Evolutionary conservation across 2,797 vertebrate genomes (phyloP), one percentile per base, ranked within the genome.

Genomic region (Anabacerthia variegaticeps): DNA sequence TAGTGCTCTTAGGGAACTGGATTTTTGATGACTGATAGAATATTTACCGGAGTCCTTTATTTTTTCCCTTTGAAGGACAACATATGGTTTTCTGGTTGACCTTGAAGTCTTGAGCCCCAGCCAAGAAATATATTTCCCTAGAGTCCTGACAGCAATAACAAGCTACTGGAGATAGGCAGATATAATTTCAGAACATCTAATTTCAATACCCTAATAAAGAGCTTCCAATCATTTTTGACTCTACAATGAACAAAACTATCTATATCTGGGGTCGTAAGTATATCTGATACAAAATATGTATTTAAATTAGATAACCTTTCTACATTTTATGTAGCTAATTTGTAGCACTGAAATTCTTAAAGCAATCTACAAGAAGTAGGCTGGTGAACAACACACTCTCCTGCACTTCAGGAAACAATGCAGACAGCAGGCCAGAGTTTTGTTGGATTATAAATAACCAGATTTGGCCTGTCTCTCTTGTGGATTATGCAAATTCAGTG

Each of bases 391-490:
- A 28, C 48, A 55, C 3, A 13, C 13, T 54, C 12, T 46, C 24
- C 49, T 46, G 61, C n/a, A 43, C 32, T 58, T 75, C 2, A n/a
- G 83, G 58, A 86, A 92, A 73, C 48, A 80, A 22, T 6, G n/a
- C 39, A 79, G 51, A 79, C 19, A 87, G 44, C 0, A 7, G 12
- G 37, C 19, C 48, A 26, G 28, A 72, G 11, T 85, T 85, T 56
- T 84, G 24, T 55, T 76, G 55, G 56, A 74, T 96, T 88, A 71
- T 85, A 84, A 93, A 90, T 52, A 90, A 68, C n/a, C 68, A 88
- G 80, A 82, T 85, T 75, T 92, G 63, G 48, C 67, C 67, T 79
- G 54, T 13, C 19, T 84, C 7, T 73, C 52, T 65, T 14, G 24
- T 0, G 4, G 90, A 84, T 90, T 75, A 93, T 61, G 56, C 44